Evolutionary conservation across 2,888 invertebrate genomes (phyloP).

Genomic region (Platycnemis pennipes): DNA sequence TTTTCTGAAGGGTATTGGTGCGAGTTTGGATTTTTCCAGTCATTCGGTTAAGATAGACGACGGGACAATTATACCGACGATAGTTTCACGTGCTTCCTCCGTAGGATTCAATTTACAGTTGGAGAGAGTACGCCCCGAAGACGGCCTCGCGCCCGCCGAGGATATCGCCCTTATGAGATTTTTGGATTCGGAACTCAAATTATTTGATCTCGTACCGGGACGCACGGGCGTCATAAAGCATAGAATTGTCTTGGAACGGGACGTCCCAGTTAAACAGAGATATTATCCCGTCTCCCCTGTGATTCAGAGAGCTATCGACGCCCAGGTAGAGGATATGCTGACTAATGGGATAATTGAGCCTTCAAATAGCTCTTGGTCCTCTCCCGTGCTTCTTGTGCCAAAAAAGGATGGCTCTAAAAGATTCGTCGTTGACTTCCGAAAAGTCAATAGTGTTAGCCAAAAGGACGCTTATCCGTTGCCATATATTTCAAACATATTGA

Average conservation of each 20-base stretch:
- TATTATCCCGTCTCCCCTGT: slow-evolving; percentile 73
- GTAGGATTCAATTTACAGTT: background rate
- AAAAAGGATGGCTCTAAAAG: slow-evolving; percentile 70
- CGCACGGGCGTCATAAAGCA: slow-evolving; percentile 16
- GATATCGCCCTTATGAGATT: background rate
- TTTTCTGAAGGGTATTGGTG: background rate
- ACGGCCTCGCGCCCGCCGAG: background rate
- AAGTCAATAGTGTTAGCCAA: slow-evolving; percentile 75
- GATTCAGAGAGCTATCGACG: slow-evolving; percentile 71
- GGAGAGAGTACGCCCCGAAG: background rate
- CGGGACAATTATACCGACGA: background rate
- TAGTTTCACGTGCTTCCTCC: background rate
- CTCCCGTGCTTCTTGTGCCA: slow-evolving; percentile 71
- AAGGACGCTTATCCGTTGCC: slow-evolving; percentile 74
- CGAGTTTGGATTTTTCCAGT: slow-evolving; percentile 16
- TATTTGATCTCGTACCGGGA: background rate
- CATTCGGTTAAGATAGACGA: background rate
- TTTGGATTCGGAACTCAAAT: background rate
- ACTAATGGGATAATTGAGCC: slow-evolving; percentile 72
- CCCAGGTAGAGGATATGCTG: slow-evolving; percentile 71
- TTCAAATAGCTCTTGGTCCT: slow-evolving; percentile 72
- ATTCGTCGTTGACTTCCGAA: slow-evolving; percentile 74
- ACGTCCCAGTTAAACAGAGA: slow-evolving; percentile 72
- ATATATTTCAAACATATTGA: slow-evolving; percentile 74
- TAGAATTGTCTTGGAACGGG: background rate